Evolutionary conservation across 2,113 vertebrate genomes (phyloP).

Genomic region (Semnornis frantzii): DNA sequence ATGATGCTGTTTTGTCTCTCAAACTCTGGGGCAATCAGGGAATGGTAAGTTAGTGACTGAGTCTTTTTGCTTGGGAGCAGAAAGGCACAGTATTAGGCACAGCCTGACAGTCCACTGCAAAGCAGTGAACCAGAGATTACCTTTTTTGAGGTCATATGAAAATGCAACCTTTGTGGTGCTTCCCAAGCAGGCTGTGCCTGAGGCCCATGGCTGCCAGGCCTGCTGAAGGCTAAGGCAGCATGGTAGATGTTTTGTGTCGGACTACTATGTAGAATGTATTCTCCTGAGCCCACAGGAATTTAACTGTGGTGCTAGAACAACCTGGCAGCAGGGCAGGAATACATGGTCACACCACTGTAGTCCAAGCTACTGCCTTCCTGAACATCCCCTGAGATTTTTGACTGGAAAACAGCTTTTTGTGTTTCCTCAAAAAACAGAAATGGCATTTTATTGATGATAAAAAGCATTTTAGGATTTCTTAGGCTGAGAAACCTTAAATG

Average conservation of each 20-base stretch:
- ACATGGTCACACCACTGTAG: neutral
- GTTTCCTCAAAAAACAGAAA: neutral
- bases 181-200: neutral
- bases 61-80: neutral
- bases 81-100: neutral
- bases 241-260: neutral
- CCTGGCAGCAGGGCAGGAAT: neutral
- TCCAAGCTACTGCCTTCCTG: neutral
- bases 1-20: neutral
- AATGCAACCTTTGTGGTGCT: rapidly evolving
- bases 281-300: neutral
- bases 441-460: neutral
- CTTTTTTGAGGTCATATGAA: neutral
- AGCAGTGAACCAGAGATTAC: neutral
- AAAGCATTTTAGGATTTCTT: neutral
- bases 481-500: neutral
- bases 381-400: neutral
- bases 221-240: neutral
- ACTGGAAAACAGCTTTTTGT: neutral
- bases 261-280: neutral
- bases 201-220: neutral
- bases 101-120: neutral
- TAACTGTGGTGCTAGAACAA: neutral
- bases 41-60: neutral
- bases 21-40: neutral